Percentiles rank a stretch among this genome's conserved stretches.
phyloP scores from a whole-genome alignment of 2,113 vertebrate species.

The Barbus barbus region DNA sequence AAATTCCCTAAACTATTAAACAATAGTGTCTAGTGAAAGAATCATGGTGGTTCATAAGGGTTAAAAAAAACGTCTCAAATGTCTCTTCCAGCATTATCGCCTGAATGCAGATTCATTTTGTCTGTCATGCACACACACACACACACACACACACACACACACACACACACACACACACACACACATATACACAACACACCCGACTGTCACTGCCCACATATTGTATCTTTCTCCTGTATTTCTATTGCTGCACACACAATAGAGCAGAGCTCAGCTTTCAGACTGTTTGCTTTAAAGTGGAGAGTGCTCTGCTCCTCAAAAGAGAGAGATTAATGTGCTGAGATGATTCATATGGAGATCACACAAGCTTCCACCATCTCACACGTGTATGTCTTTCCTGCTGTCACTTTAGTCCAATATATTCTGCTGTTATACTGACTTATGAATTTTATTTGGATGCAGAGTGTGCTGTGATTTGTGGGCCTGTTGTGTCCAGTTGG shows the following conservation, averaged over 20 bases:
- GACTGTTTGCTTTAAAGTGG: not conserved
- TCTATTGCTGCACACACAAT: not conserved
- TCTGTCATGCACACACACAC: no score
- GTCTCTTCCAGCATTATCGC: not conserved
- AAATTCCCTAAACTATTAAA: not conserved
- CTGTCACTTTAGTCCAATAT: not conserved
- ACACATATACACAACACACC: not conserved
- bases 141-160: no score
- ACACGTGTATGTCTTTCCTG: not conserved
- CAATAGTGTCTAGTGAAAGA: no score
- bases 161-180: no score
- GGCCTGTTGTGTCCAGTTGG: not conserved
- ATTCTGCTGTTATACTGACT: not conserved
- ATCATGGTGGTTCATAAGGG: not conserved
- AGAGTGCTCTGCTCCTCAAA: not conserved
- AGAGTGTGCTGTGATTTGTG: not conserved
- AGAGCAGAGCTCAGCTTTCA: slow-evolving; percentile 10
- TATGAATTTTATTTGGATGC: no score
- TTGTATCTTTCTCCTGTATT: not conserved
- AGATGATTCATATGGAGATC: not conserved
- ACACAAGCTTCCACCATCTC: not conserved
- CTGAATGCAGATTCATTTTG: no score
- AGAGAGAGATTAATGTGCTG: not conserved
- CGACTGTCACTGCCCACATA: not conserved
- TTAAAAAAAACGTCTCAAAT: not conserved